A percentile compares a stretch with the other conserved stretches of the same genome.
These are phyloP conservation scores for Danio kyathit DNA, from an alignment of 2,797 vertebrate species.

Conservation along the genomic window DNA sequence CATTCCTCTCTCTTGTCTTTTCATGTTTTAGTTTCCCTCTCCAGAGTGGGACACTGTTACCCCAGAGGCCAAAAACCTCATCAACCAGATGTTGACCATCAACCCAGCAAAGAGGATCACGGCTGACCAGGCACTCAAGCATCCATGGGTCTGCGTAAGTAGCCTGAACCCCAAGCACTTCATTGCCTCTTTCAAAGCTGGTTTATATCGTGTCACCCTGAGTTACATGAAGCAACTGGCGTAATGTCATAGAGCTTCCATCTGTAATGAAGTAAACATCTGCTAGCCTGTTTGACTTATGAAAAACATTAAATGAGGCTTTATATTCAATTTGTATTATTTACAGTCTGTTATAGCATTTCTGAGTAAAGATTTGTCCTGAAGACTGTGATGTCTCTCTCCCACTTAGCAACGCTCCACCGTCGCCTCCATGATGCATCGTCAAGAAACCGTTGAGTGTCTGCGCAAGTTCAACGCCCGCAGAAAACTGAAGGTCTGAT, in stretches of 20 bases:
- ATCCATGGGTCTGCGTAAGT: constrained; percentile 99
- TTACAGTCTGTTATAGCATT: not conserved
- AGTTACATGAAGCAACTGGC: not conserved
- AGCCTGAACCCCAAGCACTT: not conserved
- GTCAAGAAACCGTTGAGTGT: constrained; percentile 98
- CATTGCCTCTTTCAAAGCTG: not conserved
- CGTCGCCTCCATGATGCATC: constrained; percentile 99
- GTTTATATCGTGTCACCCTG: not conserved
- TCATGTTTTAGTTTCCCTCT: constrained; percentile 89
- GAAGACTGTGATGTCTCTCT: constrained; percentile 33
- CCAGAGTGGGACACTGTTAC: constrained; percentile 99
- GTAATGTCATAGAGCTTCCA: constrained; percentile 7
- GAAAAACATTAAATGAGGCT: not conserved
- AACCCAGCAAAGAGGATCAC: constrained; percentile 99
- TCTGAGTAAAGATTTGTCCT: not conserved
- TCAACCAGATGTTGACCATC: constrained; percentile 99
- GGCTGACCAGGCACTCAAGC: constrained; percentile 96
- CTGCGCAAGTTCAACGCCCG: constrained; percentile 98
- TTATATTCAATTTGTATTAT: constrained; percentile 13
- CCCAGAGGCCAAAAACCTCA: constrained; percentile 98
- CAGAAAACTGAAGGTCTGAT: constrained; percentile 92
- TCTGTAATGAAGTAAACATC: constrained; percentile 3
- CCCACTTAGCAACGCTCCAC: constrained; percentile 95
- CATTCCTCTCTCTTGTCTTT: not conserved
- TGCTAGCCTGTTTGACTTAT: constrained; percentile 8